Conservation (phyloP, 2,113 vertebrate genomes). For the Arothron firmamentum region DNA sequence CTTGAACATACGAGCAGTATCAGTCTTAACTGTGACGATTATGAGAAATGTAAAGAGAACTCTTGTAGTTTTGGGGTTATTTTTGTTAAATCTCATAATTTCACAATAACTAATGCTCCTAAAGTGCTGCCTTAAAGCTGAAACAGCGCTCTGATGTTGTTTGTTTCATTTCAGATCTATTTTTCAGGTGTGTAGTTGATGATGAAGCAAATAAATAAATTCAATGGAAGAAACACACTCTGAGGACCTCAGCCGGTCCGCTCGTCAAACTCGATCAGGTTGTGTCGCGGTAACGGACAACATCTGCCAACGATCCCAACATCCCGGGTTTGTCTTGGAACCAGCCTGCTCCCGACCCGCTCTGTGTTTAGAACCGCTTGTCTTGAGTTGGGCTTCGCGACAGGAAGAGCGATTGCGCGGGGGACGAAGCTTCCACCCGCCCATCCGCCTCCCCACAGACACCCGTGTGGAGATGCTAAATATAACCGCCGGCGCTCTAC, state of each 20-base stretch:
- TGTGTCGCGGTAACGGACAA: conserved; percentile 7
- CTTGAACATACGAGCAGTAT: too few species aligned
- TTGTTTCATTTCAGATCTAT: too few species aligned
- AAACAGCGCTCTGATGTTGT: too few species aligned
- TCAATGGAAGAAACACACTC: too few species aligned
- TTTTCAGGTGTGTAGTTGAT: too few species aligned
- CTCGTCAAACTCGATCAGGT: conserved; percentile 1
- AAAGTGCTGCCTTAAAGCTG: too few species aligned
- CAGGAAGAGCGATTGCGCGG: conserved; percentile 23
- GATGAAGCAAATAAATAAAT: too few species aligned
- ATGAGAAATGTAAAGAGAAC: too few species aligned
- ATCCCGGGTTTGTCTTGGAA: conserved; percentile 3
- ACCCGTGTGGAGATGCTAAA: conserved; percentile 1
- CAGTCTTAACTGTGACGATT: too few species aligned
- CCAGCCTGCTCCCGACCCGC: conserved; percentile 14
- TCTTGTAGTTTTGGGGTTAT: too few species aligned
- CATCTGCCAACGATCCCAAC: conserved; percentile 23
- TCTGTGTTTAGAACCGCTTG: neutral
- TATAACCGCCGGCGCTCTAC: conserved; percentile 18
- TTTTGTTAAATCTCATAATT: too few species aligned
- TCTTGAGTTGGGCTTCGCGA: conserved; percentile 26
- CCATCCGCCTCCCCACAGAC: conserved; percentile 7
- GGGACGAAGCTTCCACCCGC: conserved; percentile 31
- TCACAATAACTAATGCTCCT: too few species aligned
- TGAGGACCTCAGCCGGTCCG: conserved; percentile 9